Evolutionary conservation across 2,888 invertebrate species (phyloP), one percentile per base, ranked within the genome.

Genomic region (Lacanobia wlatinum): DNA sequence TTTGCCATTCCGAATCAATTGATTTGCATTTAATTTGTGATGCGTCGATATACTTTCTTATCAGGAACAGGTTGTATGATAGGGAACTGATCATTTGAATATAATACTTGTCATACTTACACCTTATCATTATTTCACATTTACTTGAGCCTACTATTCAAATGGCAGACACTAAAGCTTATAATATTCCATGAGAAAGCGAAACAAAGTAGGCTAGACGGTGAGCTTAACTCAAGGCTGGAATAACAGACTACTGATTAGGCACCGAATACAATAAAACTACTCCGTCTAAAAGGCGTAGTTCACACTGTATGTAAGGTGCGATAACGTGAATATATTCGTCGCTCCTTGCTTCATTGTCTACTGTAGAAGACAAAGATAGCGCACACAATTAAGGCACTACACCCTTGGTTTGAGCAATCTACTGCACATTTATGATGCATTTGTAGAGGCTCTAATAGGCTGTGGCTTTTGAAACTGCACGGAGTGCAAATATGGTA

Each of bases 171-270:
- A 7, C 12, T 58, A 23, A 43, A 52, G n/a, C 12, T 0, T 46
- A 43, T 59, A 48, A 0, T 48, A 43, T 48, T 28, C 6, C 21
- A 40, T 28, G 58, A n/a, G 43, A 76, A 50, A 76, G 9, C 18
- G 43, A 28, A 72, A n/a, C 16, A 46, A 38, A 59, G n/a, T 50
- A 50, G 12, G 18, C 9, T 66, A 12, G 43, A 21, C n/a, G n/a
- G 21, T 46, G 9, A 18, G 53, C 50, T 28, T 46, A 43, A 8
- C 21, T 66, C 46, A 23, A 50, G 50, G 28, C 61, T 76, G 50
- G 58, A 76, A 61, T 69, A 70, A 75, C 70, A 70, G 61, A 38
- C 23, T 50, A n/a, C 60, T 61, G 56, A 61, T 76, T 76, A 74
- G 70, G 38, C 12, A 18, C 14, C 23, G 43, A 56, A 50, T 61